These are phyloP conservation scores for Trichosurus vulpecula DNA, from an alignment of 2,797 vertebrate genomes.

Conservation along the genomic window DNA sequence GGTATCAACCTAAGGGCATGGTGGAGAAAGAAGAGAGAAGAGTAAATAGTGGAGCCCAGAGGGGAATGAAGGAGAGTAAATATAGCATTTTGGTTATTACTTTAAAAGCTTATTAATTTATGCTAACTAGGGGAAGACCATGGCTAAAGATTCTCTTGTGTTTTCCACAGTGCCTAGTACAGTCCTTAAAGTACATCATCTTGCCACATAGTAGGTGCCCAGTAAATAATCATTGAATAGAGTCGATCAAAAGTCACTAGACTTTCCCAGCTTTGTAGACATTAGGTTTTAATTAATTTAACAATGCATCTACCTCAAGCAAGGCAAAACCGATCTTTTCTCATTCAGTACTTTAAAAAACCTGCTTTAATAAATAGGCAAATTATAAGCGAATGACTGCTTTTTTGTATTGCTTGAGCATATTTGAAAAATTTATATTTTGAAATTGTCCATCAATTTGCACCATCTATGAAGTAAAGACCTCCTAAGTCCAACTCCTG, in stretches of 20 bases:
- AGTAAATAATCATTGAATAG: background rate
- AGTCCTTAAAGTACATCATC: background rate
- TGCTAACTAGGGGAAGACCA: background rate
- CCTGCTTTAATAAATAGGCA: background rate
- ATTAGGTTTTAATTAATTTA: background rate
- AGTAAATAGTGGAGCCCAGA: background rate
- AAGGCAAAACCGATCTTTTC: background rate
- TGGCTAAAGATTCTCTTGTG: background rate
- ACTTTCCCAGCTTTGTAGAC: background rate
- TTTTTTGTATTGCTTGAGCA: background rate
- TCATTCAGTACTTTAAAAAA: background rate
- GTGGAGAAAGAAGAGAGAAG: background rate
- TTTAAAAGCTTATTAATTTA: background rate
- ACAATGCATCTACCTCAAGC: background rate
- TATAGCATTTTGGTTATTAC: background rate
- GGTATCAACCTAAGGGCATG: background rate
- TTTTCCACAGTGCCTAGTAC: background rate
- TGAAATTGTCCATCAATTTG: background rate
- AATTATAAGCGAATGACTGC: background rate
- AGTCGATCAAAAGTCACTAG: background rate
- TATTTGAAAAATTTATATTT: background rate
- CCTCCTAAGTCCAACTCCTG: background rate
- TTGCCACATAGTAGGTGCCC: background rate
- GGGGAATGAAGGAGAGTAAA: background rate
- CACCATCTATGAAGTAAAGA: background rate